These are phyloP conservation scores for Pterocles gutturalis DNA, from an alignment of 2,113 vertebrate species.

Conservation along the genomic window DNA sequence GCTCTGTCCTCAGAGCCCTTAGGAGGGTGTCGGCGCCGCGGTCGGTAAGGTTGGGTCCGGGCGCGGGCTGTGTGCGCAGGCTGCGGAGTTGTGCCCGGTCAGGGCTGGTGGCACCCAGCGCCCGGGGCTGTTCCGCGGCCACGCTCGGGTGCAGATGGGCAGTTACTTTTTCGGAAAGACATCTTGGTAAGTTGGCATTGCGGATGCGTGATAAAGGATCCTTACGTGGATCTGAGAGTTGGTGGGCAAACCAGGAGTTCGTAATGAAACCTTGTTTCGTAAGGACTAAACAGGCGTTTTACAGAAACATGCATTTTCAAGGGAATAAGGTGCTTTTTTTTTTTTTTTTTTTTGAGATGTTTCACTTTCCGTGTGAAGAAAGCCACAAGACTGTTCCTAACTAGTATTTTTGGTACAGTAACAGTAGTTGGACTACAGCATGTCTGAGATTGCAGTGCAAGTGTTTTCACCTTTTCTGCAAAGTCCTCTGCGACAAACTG, in stretches of 20 bases:
- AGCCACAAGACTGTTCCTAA: background rate
- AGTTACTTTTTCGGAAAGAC: background rate
- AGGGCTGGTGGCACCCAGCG: rapidly evolving
- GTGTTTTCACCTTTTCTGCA: background rate
- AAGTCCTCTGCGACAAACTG: background rate
- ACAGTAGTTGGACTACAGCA: background rate
- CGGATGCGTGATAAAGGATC: too few species aligned
- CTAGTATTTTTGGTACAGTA: background rate
- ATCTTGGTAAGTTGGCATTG: background rate
- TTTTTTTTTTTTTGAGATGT: too few species aligned
- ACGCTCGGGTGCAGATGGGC: rapidly evolving
- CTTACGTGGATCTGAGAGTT: rapidly evolving
- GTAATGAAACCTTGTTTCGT: rapidly evolving
- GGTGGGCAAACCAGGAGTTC: background rate
- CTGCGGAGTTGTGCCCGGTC: rapidly evolving
- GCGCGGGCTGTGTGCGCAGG: background rate
- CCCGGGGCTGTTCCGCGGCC: background rate
- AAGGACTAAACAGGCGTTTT: background rate
- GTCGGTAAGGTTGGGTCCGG: background rate
- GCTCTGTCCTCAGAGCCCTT: background rate
- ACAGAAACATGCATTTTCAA: background rate
- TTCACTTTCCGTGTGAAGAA: background rate
- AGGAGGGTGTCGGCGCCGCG: background rate
- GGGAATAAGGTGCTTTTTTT: background rate
- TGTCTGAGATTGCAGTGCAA: background rate